Percentiles rank a stretch among this genome's conserved stretches.
phyloP scores from a whole-genome alignment of 2,113 vertebrate species.

The Enhydra lutris region DNA sequence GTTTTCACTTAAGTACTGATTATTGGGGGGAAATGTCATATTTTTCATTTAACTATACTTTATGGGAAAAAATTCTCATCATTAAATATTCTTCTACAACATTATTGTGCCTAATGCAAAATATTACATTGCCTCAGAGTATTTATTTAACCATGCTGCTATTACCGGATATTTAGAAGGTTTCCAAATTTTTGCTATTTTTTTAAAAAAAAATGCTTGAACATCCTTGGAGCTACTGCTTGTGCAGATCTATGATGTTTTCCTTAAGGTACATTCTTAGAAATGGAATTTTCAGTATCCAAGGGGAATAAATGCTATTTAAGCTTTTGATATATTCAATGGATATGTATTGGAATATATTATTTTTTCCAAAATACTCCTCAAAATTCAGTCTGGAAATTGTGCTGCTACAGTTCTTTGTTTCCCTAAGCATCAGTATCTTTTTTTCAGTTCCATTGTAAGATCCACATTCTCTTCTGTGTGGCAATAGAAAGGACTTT shows the following conservation, averaged over 20 bases:
- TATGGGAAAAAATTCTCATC: neutral
- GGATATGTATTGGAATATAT: neutral
- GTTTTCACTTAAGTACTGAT: neutral
- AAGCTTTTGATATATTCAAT: neutral
- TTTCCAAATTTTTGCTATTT: neutral
- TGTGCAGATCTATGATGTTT: neutral
- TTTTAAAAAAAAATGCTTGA: neutral
- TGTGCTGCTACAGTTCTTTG: neutral
- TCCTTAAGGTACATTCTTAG: neutral
- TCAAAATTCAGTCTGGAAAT: neutral
- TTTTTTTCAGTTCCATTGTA: neutral
- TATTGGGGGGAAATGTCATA: neutral
- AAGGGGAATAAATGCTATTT: neutral
- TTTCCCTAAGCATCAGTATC: neutral
- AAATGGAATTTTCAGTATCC: neutral
- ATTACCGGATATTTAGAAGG: neutral
- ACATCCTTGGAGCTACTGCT: neutral
- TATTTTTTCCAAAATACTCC: neutral
- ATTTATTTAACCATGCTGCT: neutral
- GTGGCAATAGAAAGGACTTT: neutral
- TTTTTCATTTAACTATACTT: neutral
- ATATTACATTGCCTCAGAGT: neutral
- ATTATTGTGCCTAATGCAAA: neutral
- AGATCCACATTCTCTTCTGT: neutral
- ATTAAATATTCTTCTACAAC: neutral